Conservation (phyloP, 1,140 invertebrate genomes). For the Drosophila tristis region DNA sequence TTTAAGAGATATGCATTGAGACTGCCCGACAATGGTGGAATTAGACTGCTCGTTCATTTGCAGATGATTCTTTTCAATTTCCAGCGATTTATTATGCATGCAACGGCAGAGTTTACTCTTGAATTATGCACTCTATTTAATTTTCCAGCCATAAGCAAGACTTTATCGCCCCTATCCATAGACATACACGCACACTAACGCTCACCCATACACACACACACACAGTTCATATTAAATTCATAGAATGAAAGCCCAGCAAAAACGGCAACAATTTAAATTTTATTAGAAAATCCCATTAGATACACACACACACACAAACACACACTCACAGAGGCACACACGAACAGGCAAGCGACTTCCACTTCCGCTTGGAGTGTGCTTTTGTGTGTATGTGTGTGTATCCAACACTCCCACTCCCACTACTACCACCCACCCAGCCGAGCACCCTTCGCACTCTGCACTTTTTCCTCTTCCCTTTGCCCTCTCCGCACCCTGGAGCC, state of each 20-base stretch:
- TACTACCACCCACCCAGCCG: conserved; percentile 18
- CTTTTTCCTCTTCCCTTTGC: not conserved
- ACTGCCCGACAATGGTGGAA: no score
- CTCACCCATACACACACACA: conserved; percentile 22
- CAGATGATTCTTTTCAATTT: conserved; percentile 28
- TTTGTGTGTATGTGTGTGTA: conserved; percentile 48
- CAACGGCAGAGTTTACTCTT: conserved; percentile 24
- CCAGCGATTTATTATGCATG: conserved; percentile 33
- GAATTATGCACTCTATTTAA: conserved; percentile 54
- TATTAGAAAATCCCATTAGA: conserved; percentile 82
- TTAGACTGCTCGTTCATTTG: not conserved
- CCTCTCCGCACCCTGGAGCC: conserved; percentile 3
- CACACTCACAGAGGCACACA: conserved; percentile 40
- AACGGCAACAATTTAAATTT: conserved; percentile 77
- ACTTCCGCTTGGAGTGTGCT: conserved; percentile 61
- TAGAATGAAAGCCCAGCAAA: conserved; percentile 42
- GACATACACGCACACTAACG: not conserved
- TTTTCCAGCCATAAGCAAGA: conserved; percentile 36
- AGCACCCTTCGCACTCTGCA: conserved; percentile 12
- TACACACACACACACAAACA: conserved; percentile 59
- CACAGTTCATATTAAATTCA: conserved; percentile 60
- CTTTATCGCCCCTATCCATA: conserved; percentile 34
- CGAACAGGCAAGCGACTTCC: conserved; percentile 53
- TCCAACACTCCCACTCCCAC: conserved; percentile 34
- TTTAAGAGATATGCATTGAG: no score